Evolutionary conservation across 2,113 vertebrate species (phyloP), one percentile per base, ranked within the genome.

Genomic region (Struthio camelus): DNA sequence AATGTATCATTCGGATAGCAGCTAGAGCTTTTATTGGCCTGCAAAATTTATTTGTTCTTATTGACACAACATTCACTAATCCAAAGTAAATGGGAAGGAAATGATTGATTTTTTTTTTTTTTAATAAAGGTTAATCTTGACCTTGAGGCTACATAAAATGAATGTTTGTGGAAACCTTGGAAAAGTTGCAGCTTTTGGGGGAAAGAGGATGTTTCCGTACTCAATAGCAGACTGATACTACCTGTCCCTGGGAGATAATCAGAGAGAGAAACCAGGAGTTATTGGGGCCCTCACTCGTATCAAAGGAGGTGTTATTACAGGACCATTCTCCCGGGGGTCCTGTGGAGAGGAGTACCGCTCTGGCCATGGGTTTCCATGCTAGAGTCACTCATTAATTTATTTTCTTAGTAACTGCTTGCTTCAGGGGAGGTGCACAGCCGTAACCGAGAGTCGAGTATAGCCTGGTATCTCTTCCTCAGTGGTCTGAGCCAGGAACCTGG

Each of bases 1-100:
- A 85, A 79, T 20, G 10, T 70, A 46, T 42, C 32, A 13, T 83
- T 90, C 0, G 4, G 10, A 14, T 27, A 27, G 11, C 69, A 85
- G 48, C 0, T 0, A 54, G 92, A 46, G 69, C 66, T 90, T 71
- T 30, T 89, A 61, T 38, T 65, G 73, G 83, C 58, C 80, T 72
- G 67, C 38, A 42, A 11, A 51, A 76, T 90, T 78, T 56, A 76
- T 89, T 88, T 79, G 59, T 87, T 64, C 54, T 71, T 96, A 73
- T 61, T 92, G 91, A 90, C 73, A 70, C 70, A 87, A 64, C 53
- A 79, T 84, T 65, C 38, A 36, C 38, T 48, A 65, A 80, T 50
- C 61, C 80, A 56, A 19, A 87, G 61, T 51, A 54, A 82, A 89
- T 56, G n/a, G 27, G 58, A 51, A 87, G 61, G 71, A 56, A 86